Conservation (phyloP, 2,888 invertebrate genomes). For the Embidobia sp. region DNA sequence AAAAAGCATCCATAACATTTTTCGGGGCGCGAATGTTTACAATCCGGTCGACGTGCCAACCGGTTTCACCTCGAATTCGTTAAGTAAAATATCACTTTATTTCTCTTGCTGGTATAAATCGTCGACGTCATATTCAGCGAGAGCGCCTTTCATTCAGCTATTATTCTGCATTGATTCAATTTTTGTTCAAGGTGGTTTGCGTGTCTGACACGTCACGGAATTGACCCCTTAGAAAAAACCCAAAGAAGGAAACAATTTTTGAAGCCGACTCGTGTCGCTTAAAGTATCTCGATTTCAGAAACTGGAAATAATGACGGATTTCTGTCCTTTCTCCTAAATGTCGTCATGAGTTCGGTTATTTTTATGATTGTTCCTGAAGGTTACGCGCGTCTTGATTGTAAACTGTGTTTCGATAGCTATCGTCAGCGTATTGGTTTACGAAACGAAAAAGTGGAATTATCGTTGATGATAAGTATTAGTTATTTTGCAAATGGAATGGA, state of each 20-base stretch:
- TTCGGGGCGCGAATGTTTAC: constrained; percentile 15
- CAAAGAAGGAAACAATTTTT: constrained; percentile 8
- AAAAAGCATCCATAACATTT: constrained; percentile 27
- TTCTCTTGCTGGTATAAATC: constrained; percentile 28
- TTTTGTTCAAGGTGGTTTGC: constrained; percentile 51
- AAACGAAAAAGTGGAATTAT: constrained; percentile 19
- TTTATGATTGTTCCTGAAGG: constrained; percentile 41
- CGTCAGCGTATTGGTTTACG: constrained; percentile 15
- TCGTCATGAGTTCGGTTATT: constrained; percentile 41
- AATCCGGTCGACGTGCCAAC: constrained; percentile 16
- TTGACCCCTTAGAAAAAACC: constrained; percentile 40
- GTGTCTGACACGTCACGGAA: constrained; percentile 32
- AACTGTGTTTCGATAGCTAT: constrained; percentile 11
- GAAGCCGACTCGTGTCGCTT: constrained; percentile 11
- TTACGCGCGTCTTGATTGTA: constrained; percentile 25
- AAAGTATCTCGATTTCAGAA: constrained; percentile 36
- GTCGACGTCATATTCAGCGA: constrained; percentile 35
- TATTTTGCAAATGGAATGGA: constrained; percentile 17
- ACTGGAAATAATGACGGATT: constrained; percentile 33
- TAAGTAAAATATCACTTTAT: constrained; percentile 44
- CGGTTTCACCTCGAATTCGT: constrained; percentile 35
- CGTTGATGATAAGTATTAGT: constrained; percentile 22
- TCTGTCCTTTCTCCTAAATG: constrained; percentile 40
- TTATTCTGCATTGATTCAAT: constrained; percentile 44
- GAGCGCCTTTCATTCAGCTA: constrained; percentile 31